phyloP scores from a whole-genome alignment of 2,113 vertebrate species.

The Sisor rabdophorus region DNA sequence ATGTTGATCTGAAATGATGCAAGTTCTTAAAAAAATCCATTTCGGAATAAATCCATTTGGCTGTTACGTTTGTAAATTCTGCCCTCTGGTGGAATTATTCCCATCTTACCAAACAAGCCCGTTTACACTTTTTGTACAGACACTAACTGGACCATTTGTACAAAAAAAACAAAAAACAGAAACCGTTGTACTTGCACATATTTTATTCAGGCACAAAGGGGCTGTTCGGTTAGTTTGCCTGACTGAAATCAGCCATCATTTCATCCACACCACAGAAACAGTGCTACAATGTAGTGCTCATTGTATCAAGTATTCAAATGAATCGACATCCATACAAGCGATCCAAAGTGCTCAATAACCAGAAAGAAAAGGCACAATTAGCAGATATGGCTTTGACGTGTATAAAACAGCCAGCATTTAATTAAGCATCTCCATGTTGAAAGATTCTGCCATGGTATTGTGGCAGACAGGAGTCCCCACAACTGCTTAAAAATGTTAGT shows the following conservation, averaged over 20 bases:
- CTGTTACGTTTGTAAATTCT: background rate
- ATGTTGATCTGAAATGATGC: too few relatives aligned
- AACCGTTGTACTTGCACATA: slow-evolving; percentile 62
- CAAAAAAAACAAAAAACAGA: background rate
- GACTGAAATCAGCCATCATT: slow-evolving; percentile 66
- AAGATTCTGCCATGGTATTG: slow-evolving; percentile 2
- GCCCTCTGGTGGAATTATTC: slow-evolving; percentile 17
- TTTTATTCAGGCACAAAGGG: slow-evolving; percentile 89
- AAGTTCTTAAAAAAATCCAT: too few relatives aligned
- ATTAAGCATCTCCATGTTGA: background rate
- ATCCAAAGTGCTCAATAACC: slow-evolving; percentile 34
- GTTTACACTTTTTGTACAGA: background rate
- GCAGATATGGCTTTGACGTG: slow-evolving; percentile 22
- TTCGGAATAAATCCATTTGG: background rate
- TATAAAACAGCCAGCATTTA: slow-evolving; percentile 5
- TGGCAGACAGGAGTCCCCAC: background rate
- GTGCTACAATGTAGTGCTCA: slow-evolving; percentile 41
- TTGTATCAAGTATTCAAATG: slow-evolving; percentile 39
- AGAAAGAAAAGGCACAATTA: slow-evolving; percentile 32
- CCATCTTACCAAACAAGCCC: background rate
- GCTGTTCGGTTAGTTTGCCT: slow-evolving; percentile 42
- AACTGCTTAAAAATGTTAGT: slow-evolving; percentile 8
- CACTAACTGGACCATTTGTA: too few relatives aligned
- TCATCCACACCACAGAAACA: slow-evolving; percentile 53
- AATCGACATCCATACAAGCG: slow-evolving; percentile 29